A percentile compares a stretch with the other conserved stretches of the same genome.
These are phyloP conservation scores for Plecotus auritus DNA, from an alignment of 2,113 vertebrate genomes.

Conservation along the genomic window DNA sequence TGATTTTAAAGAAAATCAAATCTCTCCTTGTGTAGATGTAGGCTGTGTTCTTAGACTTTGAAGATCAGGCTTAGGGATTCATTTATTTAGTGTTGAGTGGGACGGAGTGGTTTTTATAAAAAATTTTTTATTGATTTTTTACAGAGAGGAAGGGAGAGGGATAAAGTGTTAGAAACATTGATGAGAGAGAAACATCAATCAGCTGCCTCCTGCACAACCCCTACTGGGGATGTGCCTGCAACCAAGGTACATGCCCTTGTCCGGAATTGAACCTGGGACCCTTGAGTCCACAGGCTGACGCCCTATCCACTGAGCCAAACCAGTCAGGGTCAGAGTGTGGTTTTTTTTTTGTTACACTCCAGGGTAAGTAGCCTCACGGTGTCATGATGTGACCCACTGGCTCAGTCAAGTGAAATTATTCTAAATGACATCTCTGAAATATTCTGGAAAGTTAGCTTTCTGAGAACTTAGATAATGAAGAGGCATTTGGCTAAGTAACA, in stretches of 20 bases:
- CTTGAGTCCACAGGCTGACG: no score
- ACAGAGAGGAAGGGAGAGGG: no score
- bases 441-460: slow-evolving; percentile 6
- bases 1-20: neutral
- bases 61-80: neutral
- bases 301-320: no score
- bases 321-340: no score
- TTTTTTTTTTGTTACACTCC: neutral
- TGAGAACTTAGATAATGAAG: slow-evolving; percentile 4
- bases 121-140: no score
- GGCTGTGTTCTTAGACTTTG: neutral
- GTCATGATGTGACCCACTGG: neutral
- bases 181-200: no score
- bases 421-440: neutral
- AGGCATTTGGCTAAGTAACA: neutral
- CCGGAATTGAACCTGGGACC: no score
- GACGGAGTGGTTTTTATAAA: neutral
- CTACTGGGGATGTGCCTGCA: no score
- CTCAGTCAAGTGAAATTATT: slow-evolving; percentile 11
- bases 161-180: no score
- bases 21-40: neutral
- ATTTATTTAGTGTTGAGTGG: slow-evolving; percentile 1
- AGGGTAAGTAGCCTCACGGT: neutral
- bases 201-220: no score
- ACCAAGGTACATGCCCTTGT: no score